Conservation (phyloP, 1,140 invertebrate genomes). For the Pygmarrhopalites habei region DNA sequence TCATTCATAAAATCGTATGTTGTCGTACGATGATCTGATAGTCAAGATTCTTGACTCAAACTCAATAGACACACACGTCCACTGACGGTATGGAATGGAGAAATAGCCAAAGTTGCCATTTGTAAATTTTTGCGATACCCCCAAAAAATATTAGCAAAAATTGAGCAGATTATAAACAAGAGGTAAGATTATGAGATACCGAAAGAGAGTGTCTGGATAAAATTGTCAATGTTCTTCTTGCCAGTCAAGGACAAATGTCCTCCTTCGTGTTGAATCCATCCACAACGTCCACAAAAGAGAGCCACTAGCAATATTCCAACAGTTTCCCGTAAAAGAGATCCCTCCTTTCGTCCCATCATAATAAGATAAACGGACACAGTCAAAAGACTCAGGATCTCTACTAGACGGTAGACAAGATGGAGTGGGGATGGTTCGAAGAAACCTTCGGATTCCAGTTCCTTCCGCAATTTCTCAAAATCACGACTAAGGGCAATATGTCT, state of each 20-base stretch:
- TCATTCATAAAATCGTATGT: too few species aligned
- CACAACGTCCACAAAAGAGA: slow-evolving; percentile 32
- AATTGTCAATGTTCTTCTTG: slow-evolving; percentile 29
- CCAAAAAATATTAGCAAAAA: too few species aligned
- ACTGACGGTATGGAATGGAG: too few species aligned
- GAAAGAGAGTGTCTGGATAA: slow-evolving; percentile 32
- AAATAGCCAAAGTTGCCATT: too few species aligned
- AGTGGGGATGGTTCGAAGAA: slow-evolving; percentile 23
- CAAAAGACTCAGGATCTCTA: slow-evolving; percentile 18
- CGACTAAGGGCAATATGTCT: slow-evolving; percentile 28
- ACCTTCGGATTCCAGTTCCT: slow-evolving; percentile 33
- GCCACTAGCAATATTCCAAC: slow-evolving; percentile 27
- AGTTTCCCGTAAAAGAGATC: slow-evolving; percentile 6
- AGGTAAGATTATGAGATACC: too few species aligned
- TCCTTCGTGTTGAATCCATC: slow-evolving; percentile 38
- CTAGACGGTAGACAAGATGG: slow-evolving; percentile 28
- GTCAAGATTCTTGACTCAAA: too few species aligned
- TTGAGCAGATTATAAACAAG: too few species aligned
- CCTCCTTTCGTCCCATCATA: neutral
- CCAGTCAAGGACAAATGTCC: slow-evolving; percentile 38
- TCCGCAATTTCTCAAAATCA: slow-evolving; percentile 27
- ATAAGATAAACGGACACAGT: slow-evolving; percentile 27
- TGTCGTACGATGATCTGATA: too few species aligned
- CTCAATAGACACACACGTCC: too few species aligned
- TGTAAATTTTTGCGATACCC: too few species aligned